Base-by-base conservation (phyloP, 2,113 vertebrate genomes). In the Rattus rattus region DNA sequence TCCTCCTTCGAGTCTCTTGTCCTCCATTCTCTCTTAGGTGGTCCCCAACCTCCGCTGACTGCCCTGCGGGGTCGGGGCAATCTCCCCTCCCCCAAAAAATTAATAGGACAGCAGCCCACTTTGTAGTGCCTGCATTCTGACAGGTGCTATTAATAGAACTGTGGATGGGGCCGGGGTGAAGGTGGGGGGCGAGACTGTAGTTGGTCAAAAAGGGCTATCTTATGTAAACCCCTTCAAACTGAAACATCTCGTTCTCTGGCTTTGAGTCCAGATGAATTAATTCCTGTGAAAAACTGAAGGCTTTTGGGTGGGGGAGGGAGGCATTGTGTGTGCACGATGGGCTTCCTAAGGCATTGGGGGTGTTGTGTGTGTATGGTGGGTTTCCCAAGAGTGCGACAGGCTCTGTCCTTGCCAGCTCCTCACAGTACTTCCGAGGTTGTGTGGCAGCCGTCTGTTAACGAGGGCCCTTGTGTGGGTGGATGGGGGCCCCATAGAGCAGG, bases 241-340 rank as follows among this genome's bases (percentile, higher is more conserved):
- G 75, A 70, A 36, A 59, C 52, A 16, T 65, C 17, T 75, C 54
- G n/a, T 5, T 5, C 33, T 2, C 52, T 33, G 88, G 63, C 67
- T 89, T 65, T 89, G 47, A 70, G 36, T 36, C 14, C 19, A 59
- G 59, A 49, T n/a, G 26, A 67, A 17, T 70, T 70, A 56, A 67
- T n/a, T 36, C 89, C 11, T 0, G 17, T 24, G 85, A 36, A 67
- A 43, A 49, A 43, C 28, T 5, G 36, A 70, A 56, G 73, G 47
- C 7, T 43, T 28, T 52, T 47, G 28, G 30, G 67, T 47, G 28
- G 30, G 67, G 12, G 30, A 11, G 39, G 30, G 65, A 5, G 10
- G 3, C 52, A 12, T 14, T n/a, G 0, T 13, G 24, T 30, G 3
- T 76, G 7, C 39, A 33, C 7, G 0, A 2, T 5, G 67, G 12